Evolutionary conservation across 2,797 vertebrate genomes (phyloP).

Genomic region (Dipus sagitta): DNA sequence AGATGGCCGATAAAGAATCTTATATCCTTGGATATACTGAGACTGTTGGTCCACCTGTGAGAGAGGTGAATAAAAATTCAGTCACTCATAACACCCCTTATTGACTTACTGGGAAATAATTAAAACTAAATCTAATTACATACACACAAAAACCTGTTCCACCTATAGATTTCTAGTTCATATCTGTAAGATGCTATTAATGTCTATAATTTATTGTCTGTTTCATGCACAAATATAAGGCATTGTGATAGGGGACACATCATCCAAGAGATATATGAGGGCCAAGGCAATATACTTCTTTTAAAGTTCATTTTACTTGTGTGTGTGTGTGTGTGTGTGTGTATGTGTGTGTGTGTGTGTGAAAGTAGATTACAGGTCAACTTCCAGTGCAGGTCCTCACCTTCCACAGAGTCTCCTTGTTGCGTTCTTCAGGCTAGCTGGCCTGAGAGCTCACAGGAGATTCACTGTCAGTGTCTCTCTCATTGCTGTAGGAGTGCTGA

Average conservation of each 20-base stretch:
- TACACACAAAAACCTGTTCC: neutral
- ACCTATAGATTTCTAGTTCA: neutral
- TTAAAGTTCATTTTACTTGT: neutral
- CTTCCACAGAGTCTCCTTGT: no score
- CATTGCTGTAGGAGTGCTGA: no score
- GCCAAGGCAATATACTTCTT: neutral
- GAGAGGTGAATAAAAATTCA: conserved; percentile 61
- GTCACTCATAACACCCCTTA: neutral
- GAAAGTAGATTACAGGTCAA: no score
- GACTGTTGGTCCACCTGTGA: conserved; percentile 97
- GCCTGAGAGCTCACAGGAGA: no score
- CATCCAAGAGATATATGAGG: neutral
- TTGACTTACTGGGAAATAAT: neutral
- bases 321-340: no score
- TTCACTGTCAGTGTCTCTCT: no score
- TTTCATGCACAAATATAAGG: neutral
- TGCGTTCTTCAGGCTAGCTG: no score
- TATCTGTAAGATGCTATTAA: neutral
- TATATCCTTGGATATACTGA: conserved; percentile 98
- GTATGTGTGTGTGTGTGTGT: no score
- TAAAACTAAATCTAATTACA: neutral
- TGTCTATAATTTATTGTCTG: neutral
- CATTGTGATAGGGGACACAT: neutral
- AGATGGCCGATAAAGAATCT: conserved; percentile 95
- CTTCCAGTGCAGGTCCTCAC: no score